Conservation (phyloP, 2,113 vertebrate species). For the Phycodurus eques region DNA sequence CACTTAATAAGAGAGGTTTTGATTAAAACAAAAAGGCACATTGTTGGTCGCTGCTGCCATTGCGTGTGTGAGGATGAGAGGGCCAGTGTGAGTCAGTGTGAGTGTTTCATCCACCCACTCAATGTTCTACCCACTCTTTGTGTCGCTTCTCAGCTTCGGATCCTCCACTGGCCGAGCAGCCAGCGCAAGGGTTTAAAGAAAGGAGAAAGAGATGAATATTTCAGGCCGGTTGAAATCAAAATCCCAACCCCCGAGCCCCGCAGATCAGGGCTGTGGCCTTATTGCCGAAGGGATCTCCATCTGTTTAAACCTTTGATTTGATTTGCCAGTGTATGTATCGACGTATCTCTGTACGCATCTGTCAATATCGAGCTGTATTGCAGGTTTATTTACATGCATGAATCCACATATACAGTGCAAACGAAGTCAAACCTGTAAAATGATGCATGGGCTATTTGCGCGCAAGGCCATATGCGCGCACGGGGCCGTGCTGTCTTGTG, state of each 20-base stretch:
- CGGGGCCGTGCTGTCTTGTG: slow-evolving; percentile 32
- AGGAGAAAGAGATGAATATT: slow-evolving; percentile 76
- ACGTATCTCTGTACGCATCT: slow-evolving; percentile 34
- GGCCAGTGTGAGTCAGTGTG: slow-evolving; percentile 22
- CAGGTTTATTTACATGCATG: neutral
- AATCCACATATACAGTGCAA: neutral
- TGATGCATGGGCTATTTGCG: neutral
- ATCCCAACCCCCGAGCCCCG: slow-evolving; percentile 58
- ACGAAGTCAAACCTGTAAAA: slow-evolving; percentile 20
- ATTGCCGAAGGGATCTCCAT: slow-evolving; percentile 77
- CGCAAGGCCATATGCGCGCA: neutral
- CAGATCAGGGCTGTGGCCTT: slow-evolving; percentile 71
- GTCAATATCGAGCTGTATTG: slow-evolving; percentile 13
- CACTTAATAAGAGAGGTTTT: slow-evolving; percentile 60
- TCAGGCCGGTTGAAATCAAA: slow-evolving; percentile 79
- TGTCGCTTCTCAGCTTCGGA: slow-evolving; percentile 51
- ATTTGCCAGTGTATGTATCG: slow-evolving; percentile 31
- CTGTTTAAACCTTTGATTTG: slow-evolving; percentile 65
- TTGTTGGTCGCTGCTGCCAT: slow-evolving; percentile 50
- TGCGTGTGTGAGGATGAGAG: slow-evolving; percentile 7
- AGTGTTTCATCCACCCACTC: slow-evolving; percentile 56
- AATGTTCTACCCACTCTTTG: slow-evolving; percentile 40
- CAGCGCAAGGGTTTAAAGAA: slow-evolving; percentile 63
- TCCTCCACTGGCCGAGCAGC: slow-evolving; percentile 39
- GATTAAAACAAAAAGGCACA: slow-evolving; percentile 62